phyloP scores from a whole-genome alignment of 2,888 invertebrate genomes.

The Leistus spinibarbis region DNA sequence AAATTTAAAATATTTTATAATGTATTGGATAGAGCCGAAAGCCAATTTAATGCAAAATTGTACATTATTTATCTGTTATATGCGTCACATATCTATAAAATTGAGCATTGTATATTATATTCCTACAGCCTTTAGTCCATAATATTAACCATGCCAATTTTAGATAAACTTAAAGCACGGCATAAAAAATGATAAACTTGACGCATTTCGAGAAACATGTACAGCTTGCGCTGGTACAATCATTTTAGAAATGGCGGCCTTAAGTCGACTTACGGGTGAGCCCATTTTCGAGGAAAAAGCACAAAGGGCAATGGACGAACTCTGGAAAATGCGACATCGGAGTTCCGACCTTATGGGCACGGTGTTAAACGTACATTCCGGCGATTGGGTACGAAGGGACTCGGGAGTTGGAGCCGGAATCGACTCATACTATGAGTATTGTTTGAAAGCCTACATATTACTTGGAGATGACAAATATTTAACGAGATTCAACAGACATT shows the following conservation, averaged over 20 bases:
- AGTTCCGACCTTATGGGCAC: conserved; percentile 95
- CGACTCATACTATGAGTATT: conserved; percentile 98
- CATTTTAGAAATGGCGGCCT: conserved; percentile 95
- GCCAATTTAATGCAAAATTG: too few species aligned
- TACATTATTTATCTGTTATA: neutral
- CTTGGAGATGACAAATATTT: conserved; percentile 93
- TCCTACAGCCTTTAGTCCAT: neutral
- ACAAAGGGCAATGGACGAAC: conserved; percentile 92
- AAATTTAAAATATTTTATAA: too few species aligned
- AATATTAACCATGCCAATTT: conserved; percentile 42
- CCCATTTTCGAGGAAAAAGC: conserved; percentile 93
- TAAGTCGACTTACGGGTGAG: conserved; percentile 91
- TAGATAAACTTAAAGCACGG: conserved; percentile 84
- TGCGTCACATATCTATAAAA: neutral
- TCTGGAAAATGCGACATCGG: conserved; percentile 93
- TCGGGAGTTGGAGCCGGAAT: conserved; percentile 99
- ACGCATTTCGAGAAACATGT: conserved; percentile 87
- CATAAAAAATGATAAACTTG: conserved; percentile 74
- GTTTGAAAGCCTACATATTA: conserved; percentile 95
- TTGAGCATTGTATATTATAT: neutral
- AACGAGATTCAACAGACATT: conserved; percentile 92
- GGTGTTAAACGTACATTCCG: conserved; percentile 95
- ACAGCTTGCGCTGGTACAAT: conserved; percentile 99
- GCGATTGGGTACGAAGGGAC: conserved; percentile 96
- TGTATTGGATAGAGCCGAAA: too few species aligned